These are phyloP conservation scores for Dallia pectoralis DNA, from an alignment of 2,797 vertebrate genomes.

Conservation along the genomic window DNA sequence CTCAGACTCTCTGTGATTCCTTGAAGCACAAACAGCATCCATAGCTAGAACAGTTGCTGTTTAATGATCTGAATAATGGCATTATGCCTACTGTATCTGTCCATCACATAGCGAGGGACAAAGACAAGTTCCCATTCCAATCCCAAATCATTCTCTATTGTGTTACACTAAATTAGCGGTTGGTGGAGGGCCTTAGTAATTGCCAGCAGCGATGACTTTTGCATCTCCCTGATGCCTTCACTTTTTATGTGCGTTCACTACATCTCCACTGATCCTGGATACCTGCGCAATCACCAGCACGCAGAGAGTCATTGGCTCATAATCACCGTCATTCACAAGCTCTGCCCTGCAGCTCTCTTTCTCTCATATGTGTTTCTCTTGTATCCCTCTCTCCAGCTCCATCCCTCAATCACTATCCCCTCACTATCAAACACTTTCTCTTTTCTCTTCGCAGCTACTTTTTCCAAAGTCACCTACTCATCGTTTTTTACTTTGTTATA, in stretches of 20 bases:
- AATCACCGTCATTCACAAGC: slow-evolving; percentile 85
- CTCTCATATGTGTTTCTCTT: slow-evolving; percentile 34
- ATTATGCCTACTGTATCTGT: neutral
- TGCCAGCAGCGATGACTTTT: slow-evolving; percentile 60
- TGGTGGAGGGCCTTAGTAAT: slow-evolving; percentile 38
- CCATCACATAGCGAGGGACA: slow-evolving; percentile 19
- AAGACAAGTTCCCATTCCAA: slow-evolving; percentile 34
- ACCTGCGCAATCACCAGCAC: slow-evolving; percentile 86
- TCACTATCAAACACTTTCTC: slow-evolving; percentile 15
- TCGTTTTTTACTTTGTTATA: slow-evolving; percentile 8
- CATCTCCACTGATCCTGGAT: slow-evolving; percentile 71
- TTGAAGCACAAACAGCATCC: neutral
- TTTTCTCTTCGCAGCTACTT: slow-evolving; percentile 74
- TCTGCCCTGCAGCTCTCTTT: slow-evolving; percentile 40
- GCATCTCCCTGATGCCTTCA: slow-evolving; percentile 44
- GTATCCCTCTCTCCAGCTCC: slow-evolving; percentile 18
- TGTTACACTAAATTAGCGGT: slow-evolving; percentile 47
- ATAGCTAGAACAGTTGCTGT: neutral
- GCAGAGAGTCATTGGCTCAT: slow-evolving; percentile 87
- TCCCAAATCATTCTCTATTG: slow-evolving; percentile 73
- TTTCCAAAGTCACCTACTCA: slow-evolving; percentile 66
- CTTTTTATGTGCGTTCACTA: slow-evolving; percentile 34
- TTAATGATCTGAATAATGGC: slow-evolving; percentile 26
- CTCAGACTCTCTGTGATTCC: neutral
- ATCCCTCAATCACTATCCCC: slow-evolving; percentile 17